A percentile compares a stretch with the other conserved stretches of the same genome.
phyloP scores from a whole-genome alignment of 2,113 vertebrate species.

The Dromaius novaehollandiae region DNA sequence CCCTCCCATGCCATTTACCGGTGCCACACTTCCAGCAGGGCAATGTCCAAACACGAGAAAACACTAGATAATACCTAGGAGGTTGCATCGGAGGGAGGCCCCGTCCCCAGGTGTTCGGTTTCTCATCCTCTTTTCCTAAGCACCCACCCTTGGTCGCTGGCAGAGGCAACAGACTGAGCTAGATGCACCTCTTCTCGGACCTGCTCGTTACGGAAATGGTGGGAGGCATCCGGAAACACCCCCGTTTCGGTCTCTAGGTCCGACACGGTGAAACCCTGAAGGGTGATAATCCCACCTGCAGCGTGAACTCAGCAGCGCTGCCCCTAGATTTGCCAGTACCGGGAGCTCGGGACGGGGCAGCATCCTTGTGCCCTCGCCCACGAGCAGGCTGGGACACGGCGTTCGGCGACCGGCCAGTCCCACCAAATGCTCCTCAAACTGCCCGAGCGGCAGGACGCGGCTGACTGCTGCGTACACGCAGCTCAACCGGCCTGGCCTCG shows the following conservation, averaged over 20 bases:
- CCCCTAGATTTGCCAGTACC: too few species aligned
- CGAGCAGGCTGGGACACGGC: too few species aligned
- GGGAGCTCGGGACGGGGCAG: too few species aligned
- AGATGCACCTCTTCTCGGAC: neutral
- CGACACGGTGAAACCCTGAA: too few species aligned
- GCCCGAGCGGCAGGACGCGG: too few species aligned
- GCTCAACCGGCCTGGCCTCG: neutral
- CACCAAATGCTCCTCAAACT: neutral
- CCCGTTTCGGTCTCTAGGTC: neutral
- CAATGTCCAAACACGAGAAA: neutral
- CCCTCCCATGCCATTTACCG: fast-evolving
- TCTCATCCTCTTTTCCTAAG: neutral
- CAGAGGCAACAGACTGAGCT: neutral
- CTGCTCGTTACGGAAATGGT: too few species aligned
- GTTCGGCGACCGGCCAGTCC: too few species aligned
- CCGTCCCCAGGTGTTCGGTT: fast-evolving
- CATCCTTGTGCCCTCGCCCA: neutral
- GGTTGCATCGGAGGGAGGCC: neutral
- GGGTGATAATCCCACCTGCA: too few species aligned
- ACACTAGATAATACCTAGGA: fast-evolving
- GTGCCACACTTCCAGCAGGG: neutral
- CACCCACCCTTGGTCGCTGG: fast-evolving
- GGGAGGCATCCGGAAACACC: too few species aligned
- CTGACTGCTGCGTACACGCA: too few species aligned
- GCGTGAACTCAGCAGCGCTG: too few species aligned